Evolutionary conservation across 2,113 vertebrate species (phyloP), one percentile per base, ranked within the genome.

Genomic region (Spermophilus dauricus): DNA sequence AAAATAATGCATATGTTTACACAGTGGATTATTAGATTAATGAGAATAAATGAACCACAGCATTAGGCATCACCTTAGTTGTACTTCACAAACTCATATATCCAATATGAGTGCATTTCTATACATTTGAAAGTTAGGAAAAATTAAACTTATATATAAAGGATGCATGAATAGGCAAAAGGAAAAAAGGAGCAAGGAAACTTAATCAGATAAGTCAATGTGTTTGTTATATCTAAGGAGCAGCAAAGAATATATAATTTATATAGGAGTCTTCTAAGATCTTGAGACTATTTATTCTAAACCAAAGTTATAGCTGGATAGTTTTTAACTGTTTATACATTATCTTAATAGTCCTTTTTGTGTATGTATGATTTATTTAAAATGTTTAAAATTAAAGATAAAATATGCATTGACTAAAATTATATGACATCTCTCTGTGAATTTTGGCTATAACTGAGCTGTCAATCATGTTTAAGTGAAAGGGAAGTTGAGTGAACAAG

Each of bases 1-100:
- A 94, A 88, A 91, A 88, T 63, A 76, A 53, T 70, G 45, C 13
- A 53, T 65, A 2, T 73, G 13, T 82, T 92, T 86, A 84, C n/a
- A 65, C 17, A 72, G 34, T 86, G 12, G 32, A 82, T 53, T 89
- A 86, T 76, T 22, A 58, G 16, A 86, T 12, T 42, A 86, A 20
- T 78, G 37, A 92, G 90, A 94, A 82, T 10, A 8, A 65, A 77
- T 86, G 45, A 72, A 83, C 4, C 28, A n/a, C 0, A 72, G 20
- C n/a, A 56, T 42, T 14, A 4, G n/a, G 2, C 3, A 73, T 63
- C 70, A 87, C 39, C 14, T 65, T 37, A 5, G 8, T 28, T 69
- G 0, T 63, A 67, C 34, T 28, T 83, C 30, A 78, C 28, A 67
- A 45, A 75, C 77, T 56, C 72, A 73, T 39, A 67, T 39, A 89